Evolutionary conservation across 2,797 vertebrate species (phyloP).

Genomic region (Pseudopleuronectes americanus): DNA sequence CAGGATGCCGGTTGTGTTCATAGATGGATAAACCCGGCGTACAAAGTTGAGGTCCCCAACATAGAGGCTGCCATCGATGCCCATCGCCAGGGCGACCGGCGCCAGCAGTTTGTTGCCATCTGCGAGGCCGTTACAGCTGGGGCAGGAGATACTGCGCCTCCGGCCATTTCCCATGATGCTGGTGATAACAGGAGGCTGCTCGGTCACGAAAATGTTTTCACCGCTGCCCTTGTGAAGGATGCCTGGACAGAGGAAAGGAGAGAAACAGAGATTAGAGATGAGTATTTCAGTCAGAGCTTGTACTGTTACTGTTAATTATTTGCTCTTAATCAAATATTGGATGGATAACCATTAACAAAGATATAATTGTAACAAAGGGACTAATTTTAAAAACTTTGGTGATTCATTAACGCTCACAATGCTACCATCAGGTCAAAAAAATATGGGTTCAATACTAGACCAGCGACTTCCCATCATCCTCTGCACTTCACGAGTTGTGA

Average conservation of each 20-base stretch:
- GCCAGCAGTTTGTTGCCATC: constrained; percentile 98
- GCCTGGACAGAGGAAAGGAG: constrained; percentile 77
- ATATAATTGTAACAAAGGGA: too few species aligned
- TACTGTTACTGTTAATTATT: background rate
- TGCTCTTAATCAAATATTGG: too few species aligned
- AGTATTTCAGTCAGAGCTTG: too few species aligned
- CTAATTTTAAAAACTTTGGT: too few species aligned
- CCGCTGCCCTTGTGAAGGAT: constrained; percentile 98
- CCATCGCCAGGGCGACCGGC: constrained; percentile 94
- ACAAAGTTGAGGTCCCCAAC: constrained; percentile 99
- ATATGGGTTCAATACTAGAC: too few species aligned
- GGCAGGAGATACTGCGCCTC: constrained; percentile 96
- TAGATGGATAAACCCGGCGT: constrained; percentile 94
- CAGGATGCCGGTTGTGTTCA: constrained; percentile 96
- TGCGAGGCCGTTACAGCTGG: constrained; percentile 97
- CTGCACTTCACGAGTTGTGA: too few species aligned
- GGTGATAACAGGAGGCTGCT: constrained; percentile 96
- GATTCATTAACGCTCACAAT: too few species aligned
- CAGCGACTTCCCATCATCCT: too few species aligned
- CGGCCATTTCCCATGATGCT: constrained; percentile 98
- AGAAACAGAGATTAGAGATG: background rate
- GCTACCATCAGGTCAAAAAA: too few species aligned
- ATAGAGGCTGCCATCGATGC: constrained; percentile 95
- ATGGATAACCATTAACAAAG: too few species aligned
- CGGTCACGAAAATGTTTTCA: constrained; percentile 96